These are phyloP conservation scores for Sesamia nonagrioides DNA, from an alignment of 1,140 invertebrate genomes.

Conservation along the genomic window DNA sequence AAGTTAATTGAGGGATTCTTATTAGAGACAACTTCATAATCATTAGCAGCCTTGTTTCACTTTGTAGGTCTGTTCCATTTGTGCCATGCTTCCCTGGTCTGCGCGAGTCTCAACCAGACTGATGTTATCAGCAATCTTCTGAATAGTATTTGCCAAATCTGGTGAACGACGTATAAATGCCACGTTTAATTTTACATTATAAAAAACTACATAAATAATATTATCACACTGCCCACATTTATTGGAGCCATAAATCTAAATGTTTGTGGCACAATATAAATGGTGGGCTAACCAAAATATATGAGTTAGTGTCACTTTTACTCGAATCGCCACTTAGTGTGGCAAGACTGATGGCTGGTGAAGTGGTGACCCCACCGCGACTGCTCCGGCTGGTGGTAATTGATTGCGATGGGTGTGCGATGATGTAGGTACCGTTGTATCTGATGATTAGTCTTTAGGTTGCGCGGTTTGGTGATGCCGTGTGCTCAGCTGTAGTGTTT, in stretches of 20 bases:
- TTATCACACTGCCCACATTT: neutral
- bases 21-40: no score
- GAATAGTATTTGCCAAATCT: no score
- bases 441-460: neutral
- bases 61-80: no score
- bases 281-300: conserved; percentile 6
- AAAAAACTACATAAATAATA: neutral
- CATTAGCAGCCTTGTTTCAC: no score
- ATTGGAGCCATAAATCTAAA: neutral
- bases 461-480: no score
- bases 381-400: neutral
- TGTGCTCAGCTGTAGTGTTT: no score
- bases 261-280: conserved; percentile 11
- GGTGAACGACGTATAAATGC: no score
- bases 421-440: neutral
- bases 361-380: neutral
- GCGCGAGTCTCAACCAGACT: no score
- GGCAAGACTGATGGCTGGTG: neutral
- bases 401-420: neutral
- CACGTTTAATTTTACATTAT: no score
- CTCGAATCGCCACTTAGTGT: conserved; percentile 6
- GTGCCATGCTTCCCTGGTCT: no score
- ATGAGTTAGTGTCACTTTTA: conserved; percentile 14
- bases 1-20: no score
- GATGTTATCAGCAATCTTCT: no score